Base-by-base conservation (phyloP, 1,140 invertebrate genomes). In the Nephotettix cincticeps region DNA sequence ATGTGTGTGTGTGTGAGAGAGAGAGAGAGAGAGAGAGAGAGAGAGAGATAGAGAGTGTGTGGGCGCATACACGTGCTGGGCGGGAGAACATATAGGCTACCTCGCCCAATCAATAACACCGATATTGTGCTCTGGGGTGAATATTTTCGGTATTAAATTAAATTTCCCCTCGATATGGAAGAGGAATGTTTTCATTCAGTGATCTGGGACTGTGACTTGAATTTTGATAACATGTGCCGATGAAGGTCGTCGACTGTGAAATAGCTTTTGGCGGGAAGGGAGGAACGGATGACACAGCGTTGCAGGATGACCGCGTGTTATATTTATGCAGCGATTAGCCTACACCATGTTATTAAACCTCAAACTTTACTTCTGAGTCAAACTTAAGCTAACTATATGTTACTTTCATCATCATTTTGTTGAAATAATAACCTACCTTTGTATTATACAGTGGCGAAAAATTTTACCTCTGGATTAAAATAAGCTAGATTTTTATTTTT, bases 1-100 rank as follows among this genome's bases (percentile, higher is more conserved):
- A 19, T 28, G 61, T 64, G 61, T 64, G 61, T 64, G 61, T 64
- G 61, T 64, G 61, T 64, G 61, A 21, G 30, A 25, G 61, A 25
- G 30, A 25, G 61, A 25, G 61, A 25, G 61, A 25, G 61, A 25
- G 61, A 25, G 61, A 25, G 61, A 25, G 61, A 25, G 61, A 25
- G 61, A 25, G 61, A 25, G 61, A 25, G 61, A 25, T 14, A 25
- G 61, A 25, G 61, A 13, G 61, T 36, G 61, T 36, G 61, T 36
- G 61, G 11, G 61, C 21, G 61, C 21, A 27, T 36, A 19, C 29
- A 27, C 29, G 61, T 64, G 61, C 29, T n/a, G n/a, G n/a, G n/a
- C n/a, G n/a, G n/a, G n/a, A n/a, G n/a, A n/a, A n/a, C n/a, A n/a
- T n/a, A n/a, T n/a, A n/a, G n/a, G n/a, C n/a, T n/a, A n/a, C n/a